Evolutionary conservation across 2,888 invertebrate species (phyloP), one percentile per base, ranked within the genome.

Genomic region (Volucella inanis): DNA sequence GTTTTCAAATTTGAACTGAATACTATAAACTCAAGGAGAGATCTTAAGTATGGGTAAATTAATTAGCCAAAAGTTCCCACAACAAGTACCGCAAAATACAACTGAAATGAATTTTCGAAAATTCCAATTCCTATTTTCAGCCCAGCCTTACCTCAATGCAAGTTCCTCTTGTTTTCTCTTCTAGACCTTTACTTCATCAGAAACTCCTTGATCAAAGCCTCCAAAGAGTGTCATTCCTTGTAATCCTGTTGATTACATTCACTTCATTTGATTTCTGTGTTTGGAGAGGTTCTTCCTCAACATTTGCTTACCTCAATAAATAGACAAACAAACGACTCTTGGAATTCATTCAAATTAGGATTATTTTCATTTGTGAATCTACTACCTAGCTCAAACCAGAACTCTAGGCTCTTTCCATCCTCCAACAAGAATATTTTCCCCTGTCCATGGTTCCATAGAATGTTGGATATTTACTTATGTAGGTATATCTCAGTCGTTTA

Each of bases 381-480:
- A 11, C 12, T 61, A 49, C 2, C 62, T 11, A 49, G 8, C 62
- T 15, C 8, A 14, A 10, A n/a, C 39, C 10, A 49, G 57, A 18
- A 54, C 45, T 43, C 31, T 49, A 50, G 38, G 59, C 49, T 22
- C 2, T 3, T 59, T 59, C 31, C 31, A 31, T 31, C 31, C 31
- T 31, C 0, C 31, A 31, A 31, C 31, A 31, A 31, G 41, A 59
- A 49, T 50, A 59, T 39, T 18, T 43, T 31, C 10, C 22, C 18
- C 10, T 62, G n/a, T 45, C 39, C 22, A 8, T 38, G n/a, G 45
- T 22, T 14, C 6, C 18, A 55, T 41, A 59, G 59, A 59, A 38
- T 31, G 10, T 22, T 61, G 52, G 18, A 65, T 57, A 75, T 75
- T 75, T 64, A 57, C 55, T 50, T 62, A 72, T 61, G 43, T 72